Conservation (phyloP, 2,113 vertebrate genomes). For the Choloepus hoffmanni region DNA sequence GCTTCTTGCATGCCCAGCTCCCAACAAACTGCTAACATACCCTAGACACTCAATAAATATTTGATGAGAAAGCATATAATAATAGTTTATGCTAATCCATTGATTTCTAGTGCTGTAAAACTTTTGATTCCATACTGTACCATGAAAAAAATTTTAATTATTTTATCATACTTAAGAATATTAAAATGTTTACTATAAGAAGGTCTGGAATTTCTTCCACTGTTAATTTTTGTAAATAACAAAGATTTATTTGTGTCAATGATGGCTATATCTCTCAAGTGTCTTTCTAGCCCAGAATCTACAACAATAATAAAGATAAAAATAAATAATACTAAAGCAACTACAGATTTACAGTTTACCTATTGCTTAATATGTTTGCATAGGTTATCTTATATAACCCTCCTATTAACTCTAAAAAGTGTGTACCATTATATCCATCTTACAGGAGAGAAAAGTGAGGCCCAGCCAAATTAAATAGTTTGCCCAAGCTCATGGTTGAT, state of each 20-base stretch:
- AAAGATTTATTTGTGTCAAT: background rate
- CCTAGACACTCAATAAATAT: background rate
- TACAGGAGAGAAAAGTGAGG: background rate
- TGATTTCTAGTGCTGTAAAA: background rate
- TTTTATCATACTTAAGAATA: background rate
- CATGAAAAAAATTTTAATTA: background rate
- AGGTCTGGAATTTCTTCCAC: conserved; percentile 12
- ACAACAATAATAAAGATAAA: background rate
- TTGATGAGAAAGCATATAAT: background rate
- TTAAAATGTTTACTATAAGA: background rate
- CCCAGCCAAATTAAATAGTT: background rate
- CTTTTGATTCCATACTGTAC: background rate
- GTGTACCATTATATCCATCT: background rate
- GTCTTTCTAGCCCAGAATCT: background rate
- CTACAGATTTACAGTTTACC: background rate
- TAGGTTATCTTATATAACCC: background rate
- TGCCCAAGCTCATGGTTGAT: conserved; percentile 8
- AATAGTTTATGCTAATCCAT: background rate
- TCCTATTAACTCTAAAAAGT: background rate
- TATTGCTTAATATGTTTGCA: background rate
- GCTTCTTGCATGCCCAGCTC: background rate
- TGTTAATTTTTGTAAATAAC: conserved; percentile 26
- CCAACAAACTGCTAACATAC: background rate
- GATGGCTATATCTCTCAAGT: background rate
- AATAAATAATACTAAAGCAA: background rate